These are phyloP conservation scores for Larimichthys crocea DNA, from an alignment of 2,113 vertebrate genomes.

Conservation along the genomic window DNA sequence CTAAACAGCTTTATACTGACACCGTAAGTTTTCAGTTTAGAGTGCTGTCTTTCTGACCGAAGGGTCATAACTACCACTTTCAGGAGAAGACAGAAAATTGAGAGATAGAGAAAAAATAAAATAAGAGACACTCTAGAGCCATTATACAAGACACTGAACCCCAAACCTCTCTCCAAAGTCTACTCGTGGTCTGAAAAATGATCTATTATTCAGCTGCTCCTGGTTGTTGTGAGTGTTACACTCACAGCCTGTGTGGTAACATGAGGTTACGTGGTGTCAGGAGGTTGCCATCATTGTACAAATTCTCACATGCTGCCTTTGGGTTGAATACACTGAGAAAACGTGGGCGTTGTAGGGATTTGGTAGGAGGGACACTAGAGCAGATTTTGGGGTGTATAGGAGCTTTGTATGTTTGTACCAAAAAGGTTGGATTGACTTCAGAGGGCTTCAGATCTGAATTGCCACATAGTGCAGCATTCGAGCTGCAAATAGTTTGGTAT, in stretches of 20 bases:
- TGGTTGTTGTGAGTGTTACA: slow-evolving; percentile 23
- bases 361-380: slow-evolving; percentile 7
- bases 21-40: neutral
- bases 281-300: slow-evolving; percentile 29
- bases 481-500: neutral
- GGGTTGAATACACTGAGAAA: slow-evolving; percentile 30
- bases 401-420: neutral
- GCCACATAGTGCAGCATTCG: slow-evolving; percentile 10
- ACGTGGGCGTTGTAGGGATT: slow-evolving; percentile 46
- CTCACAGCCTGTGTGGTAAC: slow-evolving; percentile 15
- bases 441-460: neutral
- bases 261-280: slow-evolving; percentile 11
- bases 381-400: slow-evolving; percentile 4
- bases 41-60: neutral
- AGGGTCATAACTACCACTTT: neutral
- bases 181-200: slow-evolving; percentile 10
- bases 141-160: neutral
- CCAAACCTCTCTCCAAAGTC: slow-evolving; percentile 1
- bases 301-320: slow-evolving; percentile 11
- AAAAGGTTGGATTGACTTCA: neutral
- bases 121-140: neutral
- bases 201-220: slow-evolving; percentile 50
- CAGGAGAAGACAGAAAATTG: neutral
- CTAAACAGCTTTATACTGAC: neutral
- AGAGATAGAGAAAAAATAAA: neutral